Evolutionary conservation across 2,797 vertebrate genomes (phyloP).

Genomic region (Acanthiza pusilla): DNA sequence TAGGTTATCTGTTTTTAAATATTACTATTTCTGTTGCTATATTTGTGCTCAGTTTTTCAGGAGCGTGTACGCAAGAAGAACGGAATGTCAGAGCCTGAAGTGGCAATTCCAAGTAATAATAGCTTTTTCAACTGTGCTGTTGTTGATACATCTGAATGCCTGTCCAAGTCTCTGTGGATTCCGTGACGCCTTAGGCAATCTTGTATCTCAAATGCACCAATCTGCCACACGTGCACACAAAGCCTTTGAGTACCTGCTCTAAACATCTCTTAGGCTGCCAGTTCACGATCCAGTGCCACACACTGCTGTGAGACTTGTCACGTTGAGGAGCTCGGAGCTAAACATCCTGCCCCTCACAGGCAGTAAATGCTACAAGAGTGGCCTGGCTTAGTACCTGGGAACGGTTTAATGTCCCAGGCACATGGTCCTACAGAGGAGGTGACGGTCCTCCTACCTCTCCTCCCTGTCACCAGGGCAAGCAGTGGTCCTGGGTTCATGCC

Average conservation of each 20-base stretch:
- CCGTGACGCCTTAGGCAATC: neutral
- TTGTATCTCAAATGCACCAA: neutral
- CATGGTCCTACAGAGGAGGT: accelerated
- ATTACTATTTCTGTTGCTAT: neutral
- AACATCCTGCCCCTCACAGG: accelerated
- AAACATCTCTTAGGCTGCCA: neutral
- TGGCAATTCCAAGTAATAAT: neutral
- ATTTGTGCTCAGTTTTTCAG: neutral
- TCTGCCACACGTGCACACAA: neutral
- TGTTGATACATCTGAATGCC: neutral
- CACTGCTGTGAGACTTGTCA: neutral
- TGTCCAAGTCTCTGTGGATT: neutral
- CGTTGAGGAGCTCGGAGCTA: accelerated
- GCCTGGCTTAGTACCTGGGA: neutral
- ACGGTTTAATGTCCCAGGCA: neutral
- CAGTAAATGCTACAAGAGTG: neutral
- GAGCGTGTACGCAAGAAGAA: neutral
- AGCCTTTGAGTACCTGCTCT: neutral
- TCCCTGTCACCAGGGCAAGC: neutral
- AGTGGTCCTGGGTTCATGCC: neutral
- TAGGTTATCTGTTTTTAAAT: neutral
- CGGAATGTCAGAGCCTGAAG: neutral
- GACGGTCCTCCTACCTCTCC: neutral
- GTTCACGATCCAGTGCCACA: neutral
- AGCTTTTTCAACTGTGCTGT: neutral